phyloP scores from a whole-genome alignment of 2,888 invertebrate species.

The Hemistola chrysoprasaria region DNA sequence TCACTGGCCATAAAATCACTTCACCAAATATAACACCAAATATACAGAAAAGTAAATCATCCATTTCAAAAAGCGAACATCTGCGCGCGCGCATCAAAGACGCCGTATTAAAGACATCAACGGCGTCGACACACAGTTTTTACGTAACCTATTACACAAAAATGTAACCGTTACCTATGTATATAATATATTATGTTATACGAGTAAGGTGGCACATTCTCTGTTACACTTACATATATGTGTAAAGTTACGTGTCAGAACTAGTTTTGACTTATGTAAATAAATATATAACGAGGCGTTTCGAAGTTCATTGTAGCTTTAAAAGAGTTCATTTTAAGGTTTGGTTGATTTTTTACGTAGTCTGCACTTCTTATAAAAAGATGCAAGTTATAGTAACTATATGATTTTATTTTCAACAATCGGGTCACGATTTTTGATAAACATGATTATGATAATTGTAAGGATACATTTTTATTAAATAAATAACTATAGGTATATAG shows the following conservation, averaged over 20 bases:
- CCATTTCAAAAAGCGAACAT: conserved; percentile 4
- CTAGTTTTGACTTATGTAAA: conserved; percentile 24
- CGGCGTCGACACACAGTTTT: conserved; percentile 32
- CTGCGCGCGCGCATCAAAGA: conserved; percentile 23
- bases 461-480: no score
- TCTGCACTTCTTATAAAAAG: no score
- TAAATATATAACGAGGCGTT: conserved; percentile 15
- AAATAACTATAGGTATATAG: no score
- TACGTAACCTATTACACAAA: conserved; percentile 31
- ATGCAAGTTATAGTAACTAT: no score
- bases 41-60: background rate
- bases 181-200: background rate
- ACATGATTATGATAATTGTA: no score
- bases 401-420: no score
- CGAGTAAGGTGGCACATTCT: conserved; percentile 24
- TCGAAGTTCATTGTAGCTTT: no score
- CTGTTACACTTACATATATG: conserved; percentile 19
- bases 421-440: no score
- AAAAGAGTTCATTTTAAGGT: no score
- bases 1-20: no score
- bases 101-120: conserved; percentile 50
- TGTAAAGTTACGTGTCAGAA: conserved; percentile 18
- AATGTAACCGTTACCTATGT: conserved; percentile 7
- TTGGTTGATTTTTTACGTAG: no score
- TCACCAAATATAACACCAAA: no score